Evolutionary conservation across 2,113 vertebrate species (phyloP).

Genomic region (Gnathonemus echidnorhynchus): DNA sequence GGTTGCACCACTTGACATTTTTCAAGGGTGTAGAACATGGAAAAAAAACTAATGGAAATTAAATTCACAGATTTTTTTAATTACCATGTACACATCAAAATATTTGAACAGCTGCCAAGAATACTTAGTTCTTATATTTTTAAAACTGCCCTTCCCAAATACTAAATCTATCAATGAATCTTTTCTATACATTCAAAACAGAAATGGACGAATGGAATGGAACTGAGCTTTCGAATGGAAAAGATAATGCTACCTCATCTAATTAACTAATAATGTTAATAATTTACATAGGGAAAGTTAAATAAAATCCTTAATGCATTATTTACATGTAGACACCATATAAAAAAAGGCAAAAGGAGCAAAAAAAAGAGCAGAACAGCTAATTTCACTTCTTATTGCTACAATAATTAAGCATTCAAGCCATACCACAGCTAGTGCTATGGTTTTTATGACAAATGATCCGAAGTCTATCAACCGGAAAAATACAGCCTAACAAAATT

Average conservation of each 20-base stretch:
- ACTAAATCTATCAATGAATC: not conserved
- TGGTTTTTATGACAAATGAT: slow-evolving; percentile 69
- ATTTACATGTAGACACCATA: not conserved
- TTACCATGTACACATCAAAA: not conserved
- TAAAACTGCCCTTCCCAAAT: not conserved
- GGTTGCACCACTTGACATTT: not conserved
- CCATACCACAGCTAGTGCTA: slow-evolving; percentile 52
- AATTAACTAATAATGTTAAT: not conserved
- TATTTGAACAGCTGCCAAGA: not conserved
- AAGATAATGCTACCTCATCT: not conserved
- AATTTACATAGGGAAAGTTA: not conserved
- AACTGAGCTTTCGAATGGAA: not conserved
- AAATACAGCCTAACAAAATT: slow-evolving; percentile 46
- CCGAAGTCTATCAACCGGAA: slow-evolving; percentile 55
- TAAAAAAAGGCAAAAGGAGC: slow-evolving; percentile 15
- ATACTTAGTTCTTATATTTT: not conserved
- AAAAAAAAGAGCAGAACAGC: slow-evolving; percentile 20
- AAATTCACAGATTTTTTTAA: not conserved
- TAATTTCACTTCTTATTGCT: slow-evolving; percentile 16
- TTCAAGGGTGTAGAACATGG: not conserved
- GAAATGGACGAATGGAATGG: not conserved
- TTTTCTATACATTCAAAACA: not conserved
- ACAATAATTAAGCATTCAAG: slow-evolving; percentile 65
- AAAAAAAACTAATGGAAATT: not conserved
- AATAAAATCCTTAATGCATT: not conserved